Base-by-base conservation (phyloP, 1,140 invertebrate species). In the Rhynchophorus ferrugineus region DNA sequence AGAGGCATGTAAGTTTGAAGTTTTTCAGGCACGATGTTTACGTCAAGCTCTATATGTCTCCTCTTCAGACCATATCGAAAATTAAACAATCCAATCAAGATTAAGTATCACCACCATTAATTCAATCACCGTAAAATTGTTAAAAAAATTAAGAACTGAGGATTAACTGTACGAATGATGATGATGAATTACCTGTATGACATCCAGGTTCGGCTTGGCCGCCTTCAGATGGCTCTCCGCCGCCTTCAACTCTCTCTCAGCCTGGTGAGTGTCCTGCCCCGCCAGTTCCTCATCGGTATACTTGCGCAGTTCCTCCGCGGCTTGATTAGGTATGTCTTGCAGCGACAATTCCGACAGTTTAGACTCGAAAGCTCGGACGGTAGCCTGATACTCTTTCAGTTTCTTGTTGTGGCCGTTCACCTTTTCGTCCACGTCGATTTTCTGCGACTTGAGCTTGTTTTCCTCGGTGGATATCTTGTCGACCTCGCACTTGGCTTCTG, bases 361-460 rank as follows among this genome's bases (percentile, higher is more conserved):
- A 1, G 53, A 49, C 22, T 56, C 24, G 56, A 54, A 60, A 16
- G 61, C 38, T 34, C 62, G 56, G 35, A 64, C 56, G n/a, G 56
- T 20, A 3, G 18, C 44, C 38, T 77, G 75, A 9, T 82, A 75
- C 3, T 86, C 83, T 16, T 82, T 78, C 39, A 92, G 69, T 13
- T 75, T 68, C 21, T 79, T 81, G 9, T 78, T 76, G 38, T 77
- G 75, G 36, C 81, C 80, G 43, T 79, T 80, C 0, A 91, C 55
- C 49, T 86, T 82, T 54, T 89, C 82, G 48, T 91, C 87, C 1
- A 89, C 67, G 61, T 91, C 85, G 2, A 89, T 74, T 44, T 89
- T 79, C 42, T 80, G 70, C 2, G 77, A 74, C 62, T 83, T 89
- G 37, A 83, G 65, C 53, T 83, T 78, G 45, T 80, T 83, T 61